Evolutionary conservation across 2,797 vertebrate species (phyloP).

Genomic region (Decapterus maruadsi): DNA sequence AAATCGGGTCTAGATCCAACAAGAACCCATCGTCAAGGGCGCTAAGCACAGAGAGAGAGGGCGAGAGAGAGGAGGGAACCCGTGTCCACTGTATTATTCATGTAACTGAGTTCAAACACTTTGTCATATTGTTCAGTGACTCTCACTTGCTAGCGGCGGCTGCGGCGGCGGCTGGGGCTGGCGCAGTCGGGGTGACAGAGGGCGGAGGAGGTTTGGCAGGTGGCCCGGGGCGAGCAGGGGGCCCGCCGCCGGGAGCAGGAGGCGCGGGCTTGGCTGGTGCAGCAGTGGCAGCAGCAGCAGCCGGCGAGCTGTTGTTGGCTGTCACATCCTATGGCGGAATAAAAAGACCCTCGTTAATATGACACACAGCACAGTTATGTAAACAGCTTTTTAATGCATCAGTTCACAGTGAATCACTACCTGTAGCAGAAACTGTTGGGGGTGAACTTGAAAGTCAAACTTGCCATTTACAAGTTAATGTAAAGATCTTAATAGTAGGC

Average conservation of each 20-base stretch:
- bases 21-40: constrained; percentile 81
- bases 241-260: constrained; percentile 72
- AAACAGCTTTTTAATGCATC: constrained; percentile 40
- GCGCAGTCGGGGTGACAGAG: constrained; percentile 66
- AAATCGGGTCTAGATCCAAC: constrained; percentile 81
- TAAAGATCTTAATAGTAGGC: neutral
- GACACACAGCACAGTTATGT: constrained; percentile 22
- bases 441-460: neutral
- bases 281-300: constrained; percentile 82
- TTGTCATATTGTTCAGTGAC: constrained; percentile 16
- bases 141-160: constrained; percentile 70
- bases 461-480: neutral
- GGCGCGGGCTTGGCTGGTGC: constrained; percentile 88
- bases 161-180: constrained; percentile 28
- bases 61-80: neutral
- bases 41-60: constrained; percentile 47
- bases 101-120: too few species aligned
- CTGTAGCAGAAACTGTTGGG: neutral
- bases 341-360: constrained; percentile 13
- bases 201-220: constrained; percentile 76
- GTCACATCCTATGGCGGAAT: constrained; percentile 87
- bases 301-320: constrained; percentile 92
- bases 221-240: constrained; percentile 84
- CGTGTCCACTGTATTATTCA: neutral
- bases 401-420: constrained; percentile 40